A percentile compares a stretch with the other conserved stretches of the same genome.
phyloP scores from a whole-genome alignment of 2,113 vertebrate genomes.

The Dissostichus mawsoni region DNA sequence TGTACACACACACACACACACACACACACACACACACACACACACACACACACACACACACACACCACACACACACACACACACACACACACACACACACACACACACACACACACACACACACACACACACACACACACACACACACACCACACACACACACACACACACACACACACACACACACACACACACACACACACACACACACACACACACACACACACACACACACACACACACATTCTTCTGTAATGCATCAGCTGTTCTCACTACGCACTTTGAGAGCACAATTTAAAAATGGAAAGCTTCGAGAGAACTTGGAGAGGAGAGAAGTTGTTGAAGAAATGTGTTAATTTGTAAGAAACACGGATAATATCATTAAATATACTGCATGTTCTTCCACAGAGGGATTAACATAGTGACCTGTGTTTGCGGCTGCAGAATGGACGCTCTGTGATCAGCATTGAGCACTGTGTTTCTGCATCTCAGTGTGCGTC shows the following conservation, averaged over 20 bases:
- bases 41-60: constrained; percentile 13
- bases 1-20: constrained; percentile 25
- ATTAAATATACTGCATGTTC: constrained; percentile 12
- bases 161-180: constrained; percentile 25
- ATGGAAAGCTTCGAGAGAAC: constrained; percentile 35
- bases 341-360: constrained; percentile 28
- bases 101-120: constrained; percentile 30
- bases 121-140: constrained; percentile 32
- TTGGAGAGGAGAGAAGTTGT: constrained; percentile 23
- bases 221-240: constrained; percentile 29
- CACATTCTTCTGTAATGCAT: constrained; percentile 42
- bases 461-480: constrained; percentile 57
- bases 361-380: neutral
- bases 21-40: constrained; percentile 20
- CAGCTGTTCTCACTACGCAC: constrained; percentile 46
- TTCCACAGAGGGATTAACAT: neutral
- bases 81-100: constrained; percentile 22
- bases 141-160: constrained; percentile 38
- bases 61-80: constrained; percentile 28
- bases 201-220: constrained; percentile 30
- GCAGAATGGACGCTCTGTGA: constrained; percentile 48
- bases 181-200: constrained; percentile 36
- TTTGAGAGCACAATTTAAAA: constrained; percentile 43
- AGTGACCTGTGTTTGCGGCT: constrained; percentile 28
- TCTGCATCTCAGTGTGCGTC: constrained; percentile 46